A percentile compares a stretch with the other conserved stretches of the same genome.
Evolutionary conservation across 2,113 vertebrate genomes (phyloP).

Genomic region (Pollimyrus isidori): DNA sequence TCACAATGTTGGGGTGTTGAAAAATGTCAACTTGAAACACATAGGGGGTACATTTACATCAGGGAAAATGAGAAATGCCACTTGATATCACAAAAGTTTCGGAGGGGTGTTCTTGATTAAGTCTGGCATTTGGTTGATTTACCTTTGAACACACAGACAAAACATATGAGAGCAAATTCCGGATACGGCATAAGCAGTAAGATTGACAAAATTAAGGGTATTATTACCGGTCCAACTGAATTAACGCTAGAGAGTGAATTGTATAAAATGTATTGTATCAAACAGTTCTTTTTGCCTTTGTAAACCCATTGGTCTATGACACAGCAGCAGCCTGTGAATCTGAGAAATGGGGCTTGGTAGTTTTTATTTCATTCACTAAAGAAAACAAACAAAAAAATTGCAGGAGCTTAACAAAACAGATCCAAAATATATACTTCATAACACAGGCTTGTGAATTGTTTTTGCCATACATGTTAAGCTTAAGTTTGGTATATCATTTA

Average conservation of each 20-base stretch:
- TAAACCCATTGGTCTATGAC: neutral
- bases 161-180: neutral
- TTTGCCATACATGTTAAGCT: neutral
- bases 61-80: neutral
- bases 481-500: neutral
- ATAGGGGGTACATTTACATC: neutral
- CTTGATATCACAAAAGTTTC: neutral
- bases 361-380: neutral
- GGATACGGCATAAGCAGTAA: neutral
- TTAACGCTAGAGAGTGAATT: neutral
- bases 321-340: neutral
- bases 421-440: conserved; percentile 1
- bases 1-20: neutral
- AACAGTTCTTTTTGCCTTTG: neutral
- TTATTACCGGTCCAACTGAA: neutral
- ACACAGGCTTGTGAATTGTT: neutral
- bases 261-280: neutral
- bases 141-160: neutral
- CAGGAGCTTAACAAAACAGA: neutral
- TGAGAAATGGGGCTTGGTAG: neutral
- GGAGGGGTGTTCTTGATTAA: neutral
- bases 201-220: neutral
- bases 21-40: neutral
- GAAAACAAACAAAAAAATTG: neutral
- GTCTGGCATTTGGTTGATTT: neutral